Conservation (phyloP, 2,113 vertebrate genomes). For the Anarrhichthys ocellatus region DNA sequence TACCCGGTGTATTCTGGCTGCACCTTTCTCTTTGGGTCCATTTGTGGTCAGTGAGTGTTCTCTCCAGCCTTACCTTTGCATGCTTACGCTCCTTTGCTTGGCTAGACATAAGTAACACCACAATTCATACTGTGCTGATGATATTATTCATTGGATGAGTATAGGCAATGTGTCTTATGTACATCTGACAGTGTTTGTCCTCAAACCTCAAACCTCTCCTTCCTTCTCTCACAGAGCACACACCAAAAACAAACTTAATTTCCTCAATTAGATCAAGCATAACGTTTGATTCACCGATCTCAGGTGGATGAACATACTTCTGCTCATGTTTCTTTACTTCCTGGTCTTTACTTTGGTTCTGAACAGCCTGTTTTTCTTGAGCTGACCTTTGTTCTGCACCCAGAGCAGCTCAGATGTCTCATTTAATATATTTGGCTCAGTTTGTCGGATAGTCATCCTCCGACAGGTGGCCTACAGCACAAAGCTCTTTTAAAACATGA, state of each 20-base stretch:
- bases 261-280: neutral
- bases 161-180: neutral
- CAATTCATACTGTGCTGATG: too few species aligned
- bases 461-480: neutral
- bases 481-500: neutral
- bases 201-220: neutral
- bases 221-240: neutral
- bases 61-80: neutral
- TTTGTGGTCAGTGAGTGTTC: neutral
- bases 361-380: too few species aligned
- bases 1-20: neutral
- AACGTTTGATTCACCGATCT: neutral
- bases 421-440: neutral
- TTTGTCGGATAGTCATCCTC: neutral
- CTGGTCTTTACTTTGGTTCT: neutral
- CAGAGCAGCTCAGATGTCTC: neutral
- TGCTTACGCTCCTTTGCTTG: neutral
- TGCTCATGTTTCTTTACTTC: neutral
- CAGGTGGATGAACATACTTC: neutral
- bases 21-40: neutral
- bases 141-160: neutral
- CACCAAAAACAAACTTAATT: neutral
- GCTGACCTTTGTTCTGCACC: neutral
- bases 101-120: too few species aligned
- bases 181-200: too few species aligned